phyloP scores from a whole-genome alignment of 2,888 invertebrate genomes.

The Perdita meconis region DNA sequence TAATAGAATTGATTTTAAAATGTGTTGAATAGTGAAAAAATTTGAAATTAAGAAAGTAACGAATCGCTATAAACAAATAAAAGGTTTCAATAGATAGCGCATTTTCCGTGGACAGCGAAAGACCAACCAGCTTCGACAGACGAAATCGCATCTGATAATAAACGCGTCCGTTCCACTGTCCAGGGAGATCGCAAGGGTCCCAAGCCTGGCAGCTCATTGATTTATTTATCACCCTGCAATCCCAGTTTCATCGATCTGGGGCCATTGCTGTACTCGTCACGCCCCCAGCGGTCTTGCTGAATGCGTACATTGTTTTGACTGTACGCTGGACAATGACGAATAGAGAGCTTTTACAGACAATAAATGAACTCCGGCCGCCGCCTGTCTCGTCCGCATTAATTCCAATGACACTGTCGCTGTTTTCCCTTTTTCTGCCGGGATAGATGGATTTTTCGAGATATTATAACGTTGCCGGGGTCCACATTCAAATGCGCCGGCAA shows the following conservation, averaged over 20 bases:
- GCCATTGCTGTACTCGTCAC: slow-evolving; percentile 39
- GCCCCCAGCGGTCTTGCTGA: slow-evolving; percentile 40
- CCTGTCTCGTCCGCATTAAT: slow-evolving; percentile 56
- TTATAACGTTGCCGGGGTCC: slow-evolving; percentile 23
- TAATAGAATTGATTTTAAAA: no score
- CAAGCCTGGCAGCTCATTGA: slow-evolving; percentile 47
- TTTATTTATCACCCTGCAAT: slow-evolving; percentile 55
- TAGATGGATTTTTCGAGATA: slow-evolving; percentile 32
- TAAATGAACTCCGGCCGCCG: slow-evolving; percentile 61
- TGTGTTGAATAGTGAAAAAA: no score
- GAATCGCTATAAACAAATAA: no score
- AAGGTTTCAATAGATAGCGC: no score
- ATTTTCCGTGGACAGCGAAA: no score
- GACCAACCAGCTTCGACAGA: slow-evolving; percentile 24
- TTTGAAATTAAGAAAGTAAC: no score
- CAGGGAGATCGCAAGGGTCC: slow-evolving; percentile 36
- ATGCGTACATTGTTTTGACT: slow-evolving; percentile 57
- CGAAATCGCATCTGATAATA: slow-evolving; percentile 36
- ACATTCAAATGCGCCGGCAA: slow-evolving; percentile 15
- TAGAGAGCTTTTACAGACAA: slow-evolving; percentile 63
- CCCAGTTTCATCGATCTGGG: slow-evolving; percentile 27
- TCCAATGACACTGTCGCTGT: slow-evolving; percentile 36
- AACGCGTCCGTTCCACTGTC: slow-evolving; percentile 15
- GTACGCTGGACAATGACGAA: slow-evolving; percentile 65
- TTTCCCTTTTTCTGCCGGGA: background rate